These are phyloP conservation scores for Anoura caudifer DNA, from an alignment of 2,113 vertebrate genomes.

Conservation along the genomic window DNA sequence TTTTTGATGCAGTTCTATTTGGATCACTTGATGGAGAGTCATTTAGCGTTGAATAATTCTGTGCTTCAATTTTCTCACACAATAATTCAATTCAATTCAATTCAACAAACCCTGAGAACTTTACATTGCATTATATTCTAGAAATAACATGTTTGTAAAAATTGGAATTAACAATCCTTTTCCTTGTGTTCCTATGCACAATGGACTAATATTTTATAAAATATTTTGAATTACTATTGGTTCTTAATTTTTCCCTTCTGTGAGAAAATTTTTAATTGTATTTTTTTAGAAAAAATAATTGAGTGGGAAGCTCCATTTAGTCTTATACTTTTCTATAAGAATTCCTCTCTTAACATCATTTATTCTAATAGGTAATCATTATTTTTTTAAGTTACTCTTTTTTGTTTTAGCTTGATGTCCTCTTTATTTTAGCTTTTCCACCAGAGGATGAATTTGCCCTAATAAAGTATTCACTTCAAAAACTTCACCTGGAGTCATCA, in stretches of 20 bases:
- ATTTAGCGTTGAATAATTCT: neutral
- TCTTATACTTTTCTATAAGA: neutral
- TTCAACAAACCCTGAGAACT: neutral
- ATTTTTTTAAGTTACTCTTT: neutral
- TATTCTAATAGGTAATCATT: neutral
- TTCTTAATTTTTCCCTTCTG: neutral
- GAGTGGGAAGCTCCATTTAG: too few species aligned
- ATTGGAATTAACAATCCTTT: neutral
- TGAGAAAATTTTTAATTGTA: neutral
- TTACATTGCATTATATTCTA: neutral
- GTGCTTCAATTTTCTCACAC: neutral
- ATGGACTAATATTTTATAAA: neutral
- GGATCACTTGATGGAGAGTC: neutral
- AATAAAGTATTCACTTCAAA: conserved; percentile 6
- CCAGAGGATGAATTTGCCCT: neutral
- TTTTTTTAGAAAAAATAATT: neutral
- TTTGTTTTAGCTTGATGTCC: neutral
- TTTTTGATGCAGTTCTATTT: neutral
- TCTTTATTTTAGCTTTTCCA: neutral
- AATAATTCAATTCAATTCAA: neutral
- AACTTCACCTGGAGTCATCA: neutral
- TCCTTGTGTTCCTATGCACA: neutral
- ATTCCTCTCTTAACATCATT: neutral
- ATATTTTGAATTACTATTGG: neutral
- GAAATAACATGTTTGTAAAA: neutral